These are phyloP conservation scores for Petrocephalus zakoni DNA, from an alignment of 2,113 vertebrate genomes.

Conservation along the genomic window DNA sequence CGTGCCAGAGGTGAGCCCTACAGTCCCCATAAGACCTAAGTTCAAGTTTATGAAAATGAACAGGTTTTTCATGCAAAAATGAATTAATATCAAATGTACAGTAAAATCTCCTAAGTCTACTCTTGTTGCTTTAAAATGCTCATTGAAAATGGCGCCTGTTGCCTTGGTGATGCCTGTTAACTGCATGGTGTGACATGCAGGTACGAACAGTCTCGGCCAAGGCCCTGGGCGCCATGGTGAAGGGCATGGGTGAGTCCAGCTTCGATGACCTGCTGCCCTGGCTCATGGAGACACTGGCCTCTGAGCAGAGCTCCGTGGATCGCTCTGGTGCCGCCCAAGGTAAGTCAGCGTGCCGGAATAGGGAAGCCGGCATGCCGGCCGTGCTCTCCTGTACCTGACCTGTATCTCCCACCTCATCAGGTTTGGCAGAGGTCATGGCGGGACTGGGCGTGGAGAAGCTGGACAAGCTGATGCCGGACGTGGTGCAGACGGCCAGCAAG, in stretches of 20 bases:
- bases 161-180: neutral
- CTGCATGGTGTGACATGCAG: constrained; percentile 48
- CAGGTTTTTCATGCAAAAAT: neutral
- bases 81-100: neutral
- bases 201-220: constrained; percentile 95
- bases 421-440: constrained; percentile 95
- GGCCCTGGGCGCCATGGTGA: constrained; percentile 97
- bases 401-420: constrained; percentile 49
- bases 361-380: neutral
- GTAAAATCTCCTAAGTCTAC: neutral
- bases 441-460: constrained; percentile 95
- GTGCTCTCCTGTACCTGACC: neutral
- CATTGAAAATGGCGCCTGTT: neutral
- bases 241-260: constrained; percentile 94
- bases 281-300: constrained; percentile 96
- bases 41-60: neutral
- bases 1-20: constrained; percentile 80
- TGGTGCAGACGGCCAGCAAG: constrained; percentile 94
- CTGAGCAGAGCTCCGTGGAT: constrained; percentile 96
- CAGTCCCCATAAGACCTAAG: neutral
- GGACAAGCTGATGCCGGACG: constrained; percentile 97
- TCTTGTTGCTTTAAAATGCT: neutral
- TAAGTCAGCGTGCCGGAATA: constrained; percentile 37
- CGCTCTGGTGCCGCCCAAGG: constrained; percentile 96
- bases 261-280: constrained; percentile 94